Conservation (phyloP, 2,113 vertebrate species). For the Megaceryle torquata region DNA sequence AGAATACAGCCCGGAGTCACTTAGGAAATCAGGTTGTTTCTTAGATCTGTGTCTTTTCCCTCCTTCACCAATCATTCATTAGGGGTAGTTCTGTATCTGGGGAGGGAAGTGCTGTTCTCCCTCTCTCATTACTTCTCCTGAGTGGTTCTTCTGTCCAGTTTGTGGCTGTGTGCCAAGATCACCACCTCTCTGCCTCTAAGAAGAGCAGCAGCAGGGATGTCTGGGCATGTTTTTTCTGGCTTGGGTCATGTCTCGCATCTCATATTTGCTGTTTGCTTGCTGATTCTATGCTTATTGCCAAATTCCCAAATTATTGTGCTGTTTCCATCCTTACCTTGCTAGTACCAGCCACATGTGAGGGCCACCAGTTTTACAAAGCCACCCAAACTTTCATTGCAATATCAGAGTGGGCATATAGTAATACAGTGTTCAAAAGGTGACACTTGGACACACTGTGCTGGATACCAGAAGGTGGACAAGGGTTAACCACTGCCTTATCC, state of each 20-base stretch:
- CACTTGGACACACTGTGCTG: neutral
- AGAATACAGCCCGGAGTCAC: neutral
- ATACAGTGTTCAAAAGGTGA: neutral
- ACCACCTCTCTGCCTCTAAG: neutral
- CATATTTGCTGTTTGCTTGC: neutral
- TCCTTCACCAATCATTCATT: neutral
- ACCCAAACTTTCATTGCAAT: neutral
- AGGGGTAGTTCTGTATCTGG: neutral
- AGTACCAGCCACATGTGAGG: neutral
- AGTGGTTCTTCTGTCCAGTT: neutral
- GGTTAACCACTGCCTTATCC: neutral
- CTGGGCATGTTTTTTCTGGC: neutral
- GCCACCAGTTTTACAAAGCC: neutral
- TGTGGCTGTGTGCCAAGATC: neutral
- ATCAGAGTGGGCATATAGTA: neutral
- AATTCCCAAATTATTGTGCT: neutral
- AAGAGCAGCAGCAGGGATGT: neutral
- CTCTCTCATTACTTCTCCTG: neutral
- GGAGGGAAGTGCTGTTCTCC: neutral
- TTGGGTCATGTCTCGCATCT: neutral
- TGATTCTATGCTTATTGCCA: neutral
- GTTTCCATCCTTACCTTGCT: neutral
- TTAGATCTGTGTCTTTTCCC: neutral
- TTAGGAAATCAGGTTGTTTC: neutral
- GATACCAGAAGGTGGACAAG: neutral